Percentiles rank a stretch among this genome's conserved stretches.
These are phyloP conservation scores for Prietella phreatophila DNA, from an alignment of 2,113 vertebrate genomes.

Conservation along the genomic window DNA sequence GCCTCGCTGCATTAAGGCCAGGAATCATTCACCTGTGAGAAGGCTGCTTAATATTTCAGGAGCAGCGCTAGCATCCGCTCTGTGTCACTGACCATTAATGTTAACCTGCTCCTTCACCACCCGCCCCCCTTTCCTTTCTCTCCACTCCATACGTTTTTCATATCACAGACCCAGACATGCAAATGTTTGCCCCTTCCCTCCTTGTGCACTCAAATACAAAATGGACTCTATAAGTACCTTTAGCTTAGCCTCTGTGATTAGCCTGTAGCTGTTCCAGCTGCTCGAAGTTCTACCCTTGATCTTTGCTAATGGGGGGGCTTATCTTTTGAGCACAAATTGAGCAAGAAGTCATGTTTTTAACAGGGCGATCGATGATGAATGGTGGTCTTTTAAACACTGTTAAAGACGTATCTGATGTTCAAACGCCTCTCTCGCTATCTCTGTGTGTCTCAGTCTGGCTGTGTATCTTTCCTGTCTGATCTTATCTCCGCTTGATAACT, in stretches of 20 bases:
- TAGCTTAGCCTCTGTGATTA: background rate
- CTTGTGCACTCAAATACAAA: background rate
- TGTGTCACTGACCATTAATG: slow-evolving; percentile 73
- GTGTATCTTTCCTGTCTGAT: slow-evolving; percentile 43
- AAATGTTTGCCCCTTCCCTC: background rate
- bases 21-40: slow-evolving; percentile 65
- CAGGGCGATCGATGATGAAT: background rate
- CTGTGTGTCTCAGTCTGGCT: slow-evolving; percentile 20
- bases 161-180: background rate
- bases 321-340: slow-evolving; percentile 9
- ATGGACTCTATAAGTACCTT: background rate
- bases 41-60: slow-evolving; percentile 71
- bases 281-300: background rate
- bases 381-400: slow-evolving; percentile 11
- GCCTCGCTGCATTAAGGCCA: slow-evolving; percentile 64
- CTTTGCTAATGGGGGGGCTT: slow-evolving; percentile 17
- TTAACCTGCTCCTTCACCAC: slow-evolving; percentile 60
- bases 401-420: slow-evolving; percentile 15
- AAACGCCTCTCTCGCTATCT: background rate
- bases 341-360: background rate
- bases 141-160: slow-evolving; percentile 23
- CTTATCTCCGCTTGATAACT: slow-evolving; percentile 46
- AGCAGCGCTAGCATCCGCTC: slow-evolving; percentile 59
- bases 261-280: background rate
- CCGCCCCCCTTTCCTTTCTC: slow-evolving; percentile 37